Percentiles rank a stretch among this genome's conserved stretches.
phyloP scores from a whole-genome alignment of 2,888 invertebrate genomes.

The Thymelicus lineola region DNA sequence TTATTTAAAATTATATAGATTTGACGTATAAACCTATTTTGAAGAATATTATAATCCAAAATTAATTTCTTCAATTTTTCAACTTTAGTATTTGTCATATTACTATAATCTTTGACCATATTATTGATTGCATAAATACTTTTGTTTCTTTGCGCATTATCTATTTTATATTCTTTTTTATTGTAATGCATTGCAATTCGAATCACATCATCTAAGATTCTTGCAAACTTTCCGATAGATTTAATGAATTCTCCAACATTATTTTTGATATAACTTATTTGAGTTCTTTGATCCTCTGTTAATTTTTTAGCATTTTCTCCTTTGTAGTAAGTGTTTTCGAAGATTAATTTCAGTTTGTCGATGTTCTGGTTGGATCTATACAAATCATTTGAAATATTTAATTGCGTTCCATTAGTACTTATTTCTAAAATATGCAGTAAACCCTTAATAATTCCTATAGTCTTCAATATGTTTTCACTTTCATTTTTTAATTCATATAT shows the following conservation, averaged over 20 bases:
- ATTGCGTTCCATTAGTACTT: slow-evolving; percentile 35
- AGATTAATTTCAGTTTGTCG: slow-evolving; percentile 56
- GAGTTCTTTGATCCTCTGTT: slow-evolving; percentile 53
- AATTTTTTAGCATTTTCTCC: slow-evolving; percentile 44
- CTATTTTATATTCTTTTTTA: slow-evolving; percentile 30
- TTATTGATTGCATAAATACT: neutral
- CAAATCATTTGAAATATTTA: slow-evolving; percentile 28
- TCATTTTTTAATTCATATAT: slow-evolving; percentile 59
- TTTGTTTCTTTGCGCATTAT: slow-evolving; percentile 13
- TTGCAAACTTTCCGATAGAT: slow-evolving; percentile 63
- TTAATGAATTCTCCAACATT: slow-evolving; percentile 61
- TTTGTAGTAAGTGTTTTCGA: slow-evolving; percentile 51
- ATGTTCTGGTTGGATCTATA: slow-evolving; percentile 49
- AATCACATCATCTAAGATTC: slow-evolving; percentile 62
- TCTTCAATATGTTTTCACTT: slow-evolving; percentile 59
- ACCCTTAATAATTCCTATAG: slow-evolving; percentile 64
- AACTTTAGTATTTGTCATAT: slow-evolving; percentile 47
- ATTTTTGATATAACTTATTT: slow-evolving; percentile 63
- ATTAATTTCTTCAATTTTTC: slow-evolving; percentile 57
- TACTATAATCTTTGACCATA: slow-evolving; percentile 10
- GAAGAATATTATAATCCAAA: slow-evolving; percentile 60
- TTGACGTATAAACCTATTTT: slow-evolving; percentile 64
- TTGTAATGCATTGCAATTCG: slow-evolving; percentile 51
- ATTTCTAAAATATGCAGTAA: slow-evolving; percentile 50
- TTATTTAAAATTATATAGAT: slow-evolving; percentile 59